Evolutionary conservation across 2,888 invertebrate genomes (phyloP), one percentile per base, ranked within the genome.

Genomic region (Hydriomena furcata): DNA sequence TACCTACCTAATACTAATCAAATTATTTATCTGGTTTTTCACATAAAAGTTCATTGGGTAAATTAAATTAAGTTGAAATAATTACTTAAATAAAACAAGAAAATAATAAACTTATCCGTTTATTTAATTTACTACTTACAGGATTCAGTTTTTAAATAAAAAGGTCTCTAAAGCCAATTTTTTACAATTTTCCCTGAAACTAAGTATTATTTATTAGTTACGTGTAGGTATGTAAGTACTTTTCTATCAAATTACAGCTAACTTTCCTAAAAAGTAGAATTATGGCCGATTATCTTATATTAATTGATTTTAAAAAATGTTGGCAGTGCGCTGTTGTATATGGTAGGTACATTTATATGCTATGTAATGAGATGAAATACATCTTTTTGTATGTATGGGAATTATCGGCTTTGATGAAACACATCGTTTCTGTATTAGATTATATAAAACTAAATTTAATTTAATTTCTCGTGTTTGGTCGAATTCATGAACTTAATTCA

Each of bases 71-170:
- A n/a, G n/a, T 24, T 2, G 5, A 5, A 7, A 24, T 7, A 24
- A 1, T 6, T 24, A 24, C 2, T 0, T 11, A 61, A 76, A 67
- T 71, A 63, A 82, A 77, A 79, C 63, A 57, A 17, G 7, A 55
- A 62, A 75, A 1, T 84, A 84, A 76, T 87, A 87, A 87, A 87
- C 82, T 84, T 85, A 84, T 79, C 76, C 70, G 79, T 87, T 81
- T 88, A 86, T 77, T 84, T 64, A 58, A 28, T 31, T 44, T 34
- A 50, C 87, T 88, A 88, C 84, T 78, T 82, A 85, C 84, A 85
- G 73, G 78, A 73, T 79, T 74, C 65, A 60, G 68, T 76, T 74
- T 73, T 65, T 54, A 76, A 79, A 81, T 73, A 71, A 79, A 79
- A 73, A 76, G 76, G 58, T 60, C 69, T 70, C 83, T 82, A 84